Evolutionary conservation across 2,888 invertebrate genomes (phyloP).

Genomic region (Dryadula phaetusa): DNA sequence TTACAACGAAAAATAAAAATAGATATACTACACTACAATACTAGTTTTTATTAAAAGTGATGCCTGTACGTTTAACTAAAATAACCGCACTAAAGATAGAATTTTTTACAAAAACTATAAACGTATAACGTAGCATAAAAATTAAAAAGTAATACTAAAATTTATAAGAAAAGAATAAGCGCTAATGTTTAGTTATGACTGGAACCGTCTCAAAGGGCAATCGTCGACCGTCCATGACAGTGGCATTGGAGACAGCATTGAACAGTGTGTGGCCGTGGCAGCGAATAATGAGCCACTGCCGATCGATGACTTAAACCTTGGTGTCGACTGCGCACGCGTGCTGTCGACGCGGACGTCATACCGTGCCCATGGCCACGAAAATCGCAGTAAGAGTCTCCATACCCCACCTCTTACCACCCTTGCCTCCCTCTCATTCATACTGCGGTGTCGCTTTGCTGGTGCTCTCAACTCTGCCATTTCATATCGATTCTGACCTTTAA

Average conservation of each 20-base stretch:
- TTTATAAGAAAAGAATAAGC: not conserved
- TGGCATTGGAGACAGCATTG: conserved; percentile 57
- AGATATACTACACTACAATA: too few relatives aligned
- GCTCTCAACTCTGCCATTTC: conserved; percentile 73
- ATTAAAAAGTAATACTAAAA: not conserved
- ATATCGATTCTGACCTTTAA: conserved; percentile 71
- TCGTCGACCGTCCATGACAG: conserved; percentile 60
- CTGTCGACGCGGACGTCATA: conserved; percentile 71
- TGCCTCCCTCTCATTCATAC: conserved; percentile 60
- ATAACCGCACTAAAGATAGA: too few relatives aligned
- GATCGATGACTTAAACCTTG: conserved; percentile 80
- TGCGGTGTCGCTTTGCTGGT: conserved; percentile 54
- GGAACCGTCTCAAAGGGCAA: conserved; percentile 37
- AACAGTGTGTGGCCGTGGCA: conserved; percentile 71
- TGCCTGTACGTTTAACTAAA: not conserved
- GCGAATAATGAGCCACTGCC: conserved; percentile 60
- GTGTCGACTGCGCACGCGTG: conserved; percentile 65
- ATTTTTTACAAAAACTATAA: too few relatives aligned
- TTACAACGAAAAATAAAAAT: too few relatives aligned
- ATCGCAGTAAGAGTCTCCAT: conserved; percentile 58
- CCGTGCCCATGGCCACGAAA: conserved; percentile 76
- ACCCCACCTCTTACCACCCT: conserved; percentile 47
- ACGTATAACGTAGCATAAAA: too few relatives aligned
- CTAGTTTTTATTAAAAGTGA: not conserved
- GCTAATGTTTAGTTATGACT: conserved; percentile 26